phyloP scores from a whole-genome alignment of 1,140 invertebrate genomes.

The Conus betulinus region DNA sequence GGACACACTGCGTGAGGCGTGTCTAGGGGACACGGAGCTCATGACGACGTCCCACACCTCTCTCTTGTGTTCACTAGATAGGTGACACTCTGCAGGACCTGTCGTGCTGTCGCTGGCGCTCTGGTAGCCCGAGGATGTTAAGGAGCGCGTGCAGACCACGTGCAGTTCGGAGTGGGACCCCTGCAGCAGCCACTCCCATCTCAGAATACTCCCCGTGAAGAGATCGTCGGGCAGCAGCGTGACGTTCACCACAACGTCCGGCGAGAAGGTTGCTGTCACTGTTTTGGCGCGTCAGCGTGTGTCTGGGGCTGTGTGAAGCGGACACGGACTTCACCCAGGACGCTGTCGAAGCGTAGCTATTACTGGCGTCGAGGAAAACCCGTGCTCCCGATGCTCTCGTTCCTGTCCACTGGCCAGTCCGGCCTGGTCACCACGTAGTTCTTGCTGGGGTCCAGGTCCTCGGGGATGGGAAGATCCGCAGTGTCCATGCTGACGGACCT shows the following conservation, averaged over 20 bases:
- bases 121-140: slow-evolving; percentile 18
- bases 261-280: slow-evolving; percentile 22
- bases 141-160: slow-evolving; percentile 20
- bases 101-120: slow-evolving; percentile 22
- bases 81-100: background rate
- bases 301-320: background rate
- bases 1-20: background rate
- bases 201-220: background rate
- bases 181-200: background rate
- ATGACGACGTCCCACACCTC: background rate
- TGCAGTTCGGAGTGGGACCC: slow-evolving; percentile 14
- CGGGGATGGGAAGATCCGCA: background rate
- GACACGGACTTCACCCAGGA: slow-evolving; percentile 21
- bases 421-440: slow-evolving; percentile 2
- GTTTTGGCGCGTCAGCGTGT: background rate
- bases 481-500: slow-evolving; percentile 13
- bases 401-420: background rate
- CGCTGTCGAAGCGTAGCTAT: slow-evolving; percentile 16
- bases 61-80: background rate
- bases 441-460: slow-evolving; percentile 6
- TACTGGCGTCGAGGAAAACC: background rate
- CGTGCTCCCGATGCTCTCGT: background rate
- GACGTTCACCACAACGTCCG: background rate
- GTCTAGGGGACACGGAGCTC: background rate
- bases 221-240: background rate